Base-by-base conservation (phyloP, 2,888 invertebrate species). In the Macropis europaea region DNA sequence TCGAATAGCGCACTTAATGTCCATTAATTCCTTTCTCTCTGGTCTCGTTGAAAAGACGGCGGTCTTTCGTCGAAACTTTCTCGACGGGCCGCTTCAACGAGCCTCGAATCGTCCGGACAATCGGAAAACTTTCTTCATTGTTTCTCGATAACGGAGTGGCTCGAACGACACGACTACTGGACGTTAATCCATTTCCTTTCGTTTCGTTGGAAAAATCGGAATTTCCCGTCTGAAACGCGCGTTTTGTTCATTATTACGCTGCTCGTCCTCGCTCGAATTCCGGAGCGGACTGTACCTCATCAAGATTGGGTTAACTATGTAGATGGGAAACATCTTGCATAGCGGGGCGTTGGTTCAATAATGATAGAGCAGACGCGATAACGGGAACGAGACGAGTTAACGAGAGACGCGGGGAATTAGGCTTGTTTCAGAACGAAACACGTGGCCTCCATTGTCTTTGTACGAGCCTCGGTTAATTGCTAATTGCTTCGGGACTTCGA, bases 241-340 rank as follows among this genome's bases (percentile, higher is more conserved):
- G n/a, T n/a, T n/a, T 28, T 22, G 42, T 42, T 28, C 42, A 42
- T 56, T 42, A 56, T 56, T 30, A 56, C 40, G 24, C 13, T 56
- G 42, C 11, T 19, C 50, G 60, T 50, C 15, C 52, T 42, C 52
- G n/a, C 28, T 0, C 13, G 28, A 26, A 26, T 43, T 34, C 2
- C 48, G 2, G 22, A 22, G 11, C 45, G 13, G 63, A 68, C 74
- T 62, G 70, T 70, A 66, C 75, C 52, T 57, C 59, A 45, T 69
- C 69, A 57, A 62, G 69, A 69, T 73, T 56, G 64, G 63, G 50
- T 67, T 70, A 73, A 80, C 66, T 63, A 52, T 60, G 67, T 69
- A 68, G 73, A 80, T 73, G 67, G 76, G 64, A 66, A 66, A 68
- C 70, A 62, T 73, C 56, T 78, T 64, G 69, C 73, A 52, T 76